phyloP scores from a whole-genome alignment of 2,797 vertebrate genomes.

The Rachycentron canadum region DNA sequence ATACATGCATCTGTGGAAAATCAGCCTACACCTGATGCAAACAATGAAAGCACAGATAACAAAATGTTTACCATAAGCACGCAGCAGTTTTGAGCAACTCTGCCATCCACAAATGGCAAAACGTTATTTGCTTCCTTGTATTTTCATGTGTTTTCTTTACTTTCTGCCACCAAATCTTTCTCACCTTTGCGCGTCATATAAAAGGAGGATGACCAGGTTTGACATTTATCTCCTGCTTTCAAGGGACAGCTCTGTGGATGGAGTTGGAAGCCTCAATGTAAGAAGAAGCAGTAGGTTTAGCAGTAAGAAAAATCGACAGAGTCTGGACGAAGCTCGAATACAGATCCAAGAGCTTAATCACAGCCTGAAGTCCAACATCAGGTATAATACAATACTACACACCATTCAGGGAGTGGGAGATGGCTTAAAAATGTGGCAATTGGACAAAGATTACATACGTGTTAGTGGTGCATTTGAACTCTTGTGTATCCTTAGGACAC shows the following conservation, averaged over 20 bases:
- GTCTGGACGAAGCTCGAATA: conserved; percentile 69
- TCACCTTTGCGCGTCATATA: neutral
- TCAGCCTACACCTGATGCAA: conserved; percentile 2
- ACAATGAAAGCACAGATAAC: conserved; percentile 18
- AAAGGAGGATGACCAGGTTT: conserved; percentile 24
- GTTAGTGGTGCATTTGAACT: neutral
- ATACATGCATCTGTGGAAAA: conserved; percentile 19
- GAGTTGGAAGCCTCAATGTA: neutral
- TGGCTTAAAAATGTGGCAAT: neutral
- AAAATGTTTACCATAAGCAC: conserved; percentile 6
- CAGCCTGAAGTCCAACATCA: conserved; percentile 55
- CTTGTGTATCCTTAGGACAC: conserved; percentile 72
- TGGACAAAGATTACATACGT: neutral
- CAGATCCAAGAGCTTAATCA: conserved; percentile 29
- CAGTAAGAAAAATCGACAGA: too few relatives aligned
- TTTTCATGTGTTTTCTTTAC: neutral
- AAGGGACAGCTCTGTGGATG: conserved; percentile 35
- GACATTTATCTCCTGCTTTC: conserved; percentile 27
- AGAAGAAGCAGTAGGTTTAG: conserved; percentile 46
- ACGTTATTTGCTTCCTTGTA: neutral
- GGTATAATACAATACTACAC: conserved; percentile 49
- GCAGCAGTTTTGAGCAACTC: neutral
- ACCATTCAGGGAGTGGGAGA: neutral
- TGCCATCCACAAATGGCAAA: conserved; percentile 4
- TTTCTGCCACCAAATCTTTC: neutral